Evolutionary conservation across 2,113 vertebrate species (phyloP), one percentile per base, ranked within the genome.

Genomic region (Percina caprodes): DNA sequence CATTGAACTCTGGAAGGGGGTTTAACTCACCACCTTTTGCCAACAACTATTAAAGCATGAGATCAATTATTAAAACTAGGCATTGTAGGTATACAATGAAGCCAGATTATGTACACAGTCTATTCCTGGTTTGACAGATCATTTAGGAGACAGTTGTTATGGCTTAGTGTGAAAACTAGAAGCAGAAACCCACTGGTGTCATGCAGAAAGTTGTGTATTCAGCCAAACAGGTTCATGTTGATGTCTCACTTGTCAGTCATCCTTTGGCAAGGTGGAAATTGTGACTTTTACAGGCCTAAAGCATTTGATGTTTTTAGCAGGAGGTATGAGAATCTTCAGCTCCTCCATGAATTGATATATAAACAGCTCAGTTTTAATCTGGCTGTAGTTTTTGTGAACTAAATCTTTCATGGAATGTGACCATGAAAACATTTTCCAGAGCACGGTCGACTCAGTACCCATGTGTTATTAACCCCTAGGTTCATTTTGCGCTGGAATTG

Each of bases 61-160:
- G 23, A 45, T 3, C 33, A 69, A 23, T 68, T 39, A 68, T 74
- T 71, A 48, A 71, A 65, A 72, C 21, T 12, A n/a, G 21, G 4
- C 19, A 19, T 18, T 73, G 52, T 4, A 45, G 33, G 13, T n/a
- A 30, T 3, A 61, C 3, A 61, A 5, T 74, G 6, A 58, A 72
- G 39, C 26, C 26, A 7, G 19, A 45, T 15, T 49, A 15, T 54
- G 23, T 45, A 21, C 30, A 30, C 3, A 12, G 2, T n/a, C 58
- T 30, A 4, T 46, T 45, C 49, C 15, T 46, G 14, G 8, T 70
- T 39, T 24, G 33, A 15, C 73, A 26, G 61, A 30, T n/a, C 1
- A 16, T 66, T 55, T 19, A 16, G 18, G 33, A 45, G 51, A 46
- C 21, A 63, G 35, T 23, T n/a, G 19, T 33, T 6, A 10, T 19